phyloP scores from a whole-genome alignment of 1,140 invertebrate species.

The Zelostemma sp. region DNA sequence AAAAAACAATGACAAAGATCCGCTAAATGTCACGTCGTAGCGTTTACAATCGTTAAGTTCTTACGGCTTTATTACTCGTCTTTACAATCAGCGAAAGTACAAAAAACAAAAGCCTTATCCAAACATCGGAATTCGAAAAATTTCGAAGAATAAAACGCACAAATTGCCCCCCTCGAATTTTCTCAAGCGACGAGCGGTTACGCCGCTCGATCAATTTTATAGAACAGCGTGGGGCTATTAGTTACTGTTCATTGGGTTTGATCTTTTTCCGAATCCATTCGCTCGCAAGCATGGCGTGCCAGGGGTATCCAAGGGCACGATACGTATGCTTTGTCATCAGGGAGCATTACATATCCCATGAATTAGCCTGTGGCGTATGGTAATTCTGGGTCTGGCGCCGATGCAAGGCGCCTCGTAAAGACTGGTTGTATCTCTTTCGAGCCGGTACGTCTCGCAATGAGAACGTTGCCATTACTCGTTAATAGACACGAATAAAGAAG shows the following conservation, averaged over 20 bases:
- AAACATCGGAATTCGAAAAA: too few species aligned
- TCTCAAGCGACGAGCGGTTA: too few species aligned
- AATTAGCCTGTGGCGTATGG: conserved; percentile 34
- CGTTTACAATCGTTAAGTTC: too few species aligned
- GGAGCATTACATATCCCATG: conserved; percentile 35
- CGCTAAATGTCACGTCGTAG: too few species aligned
- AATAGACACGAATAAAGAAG: conserved; percentile 34
- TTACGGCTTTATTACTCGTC: conserved; percentile 43
- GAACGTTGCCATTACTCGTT: conserved; percentile 37
- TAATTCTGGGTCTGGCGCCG: conserved; percentile 36
- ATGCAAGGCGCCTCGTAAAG: conserved; percentile 36
- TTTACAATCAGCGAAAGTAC: too few species aligned
- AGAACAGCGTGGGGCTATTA: conserved; percentile 47
- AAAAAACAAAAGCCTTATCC: too few species aligned
- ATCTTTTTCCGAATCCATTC: conserved; percentile 58
- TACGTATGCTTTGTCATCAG: conserved; percentile 43
- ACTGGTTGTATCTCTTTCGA: conserved; percentile 26
- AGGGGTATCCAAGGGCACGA: conserved; percentile 29
- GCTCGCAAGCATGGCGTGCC: conserved; percentile 41
- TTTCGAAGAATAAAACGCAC: too few species aligned
- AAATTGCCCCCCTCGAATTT: too few species aligned
- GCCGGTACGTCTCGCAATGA: conserved; percentile 21
- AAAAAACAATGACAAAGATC: too few species aligned
- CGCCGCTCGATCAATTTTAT: too few species aligned
- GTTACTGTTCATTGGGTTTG: conserved; percentile 45